Conservation (phyloP, 2,888 invertebrate species). For the Tipula lateralis region DNA sequence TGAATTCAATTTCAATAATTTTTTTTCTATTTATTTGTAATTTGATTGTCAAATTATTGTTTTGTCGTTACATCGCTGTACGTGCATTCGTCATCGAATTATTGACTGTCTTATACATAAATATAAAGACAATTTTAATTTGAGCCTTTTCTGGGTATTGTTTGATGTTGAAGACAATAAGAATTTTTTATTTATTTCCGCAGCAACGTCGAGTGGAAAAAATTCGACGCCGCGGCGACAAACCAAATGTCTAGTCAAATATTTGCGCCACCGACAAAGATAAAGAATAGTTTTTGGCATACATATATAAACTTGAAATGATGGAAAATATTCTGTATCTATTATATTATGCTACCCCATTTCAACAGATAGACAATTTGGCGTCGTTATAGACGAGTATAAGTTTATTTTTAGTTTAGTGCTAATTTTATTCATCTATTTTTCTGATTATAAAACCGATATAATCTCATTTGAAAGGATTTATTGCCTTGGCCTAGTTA, state of each 20-base stretch:
- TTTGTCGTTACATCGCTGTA: background rate
- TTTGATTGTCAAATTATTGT: constrained; percentile 7
- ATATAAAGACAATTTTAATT: background rate
- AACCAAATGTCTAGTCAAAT: background rate
- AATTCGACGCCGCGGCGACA: background rate
- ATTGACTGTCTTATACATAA: background rate
- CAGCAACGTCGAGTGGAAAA: background rate
- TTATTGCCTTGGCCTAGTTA: background rate
- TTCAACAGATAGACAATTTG: background rate
- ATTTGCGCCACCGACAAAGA: background rate
- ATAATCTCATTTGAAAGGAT: background rate
- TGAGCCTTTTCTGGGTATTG: background rate
- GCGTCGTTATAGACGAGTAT: background rate
- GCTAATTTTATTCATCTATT: background rate
- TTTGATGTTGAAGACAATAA: background rate
- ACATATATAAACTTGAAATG: background rate
- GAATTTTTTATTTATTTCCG: background rate
- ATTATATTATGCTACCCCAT: background rate
- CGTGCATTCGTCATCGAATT: background rate
- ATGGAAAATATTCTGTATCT: background rate
- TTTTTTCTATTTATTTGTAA: background rate
- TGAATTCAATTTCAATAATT: constrained; percentile 11
- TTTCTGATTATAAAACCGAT: background rate
- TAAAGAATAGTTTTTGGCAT: background rate
- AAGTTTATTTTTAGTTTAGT: background rate